phyloP scores from a whole-genome alignment of 37 sponge, comb jelly and placozoan genomes.

The Halisarca cf. caerulea region DNA sequence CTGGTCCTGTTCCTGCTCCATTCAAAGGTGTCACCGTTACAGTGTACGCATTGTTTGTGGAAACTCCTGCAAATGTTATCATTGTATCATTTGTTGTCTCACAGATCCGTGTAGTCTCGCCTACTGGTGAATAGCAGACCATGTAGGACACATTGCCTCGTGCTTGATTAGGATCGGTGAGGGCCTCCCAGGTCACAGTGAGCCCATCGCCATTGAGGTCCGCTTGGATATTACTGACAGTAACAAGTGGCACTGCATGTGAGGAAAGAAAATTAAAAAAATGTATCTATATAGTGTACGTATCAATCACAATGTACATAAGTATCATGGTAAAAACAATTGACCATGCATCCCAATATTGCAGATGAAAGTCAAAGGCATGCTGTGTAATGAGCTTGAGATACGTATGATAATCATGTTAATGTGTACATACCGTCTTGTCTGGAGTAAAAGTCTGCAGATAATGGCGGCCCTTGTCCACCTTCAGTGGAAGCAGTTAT shows the following conservation, averaged over 20 bases:
- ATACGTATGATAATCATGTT: too few relatives aligned
- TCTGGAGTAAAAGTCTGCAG: background rate
- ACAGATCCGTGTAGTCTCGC: background rate
- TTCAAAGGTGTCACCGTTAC: background rate
- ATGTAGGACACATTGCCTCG: background rate
- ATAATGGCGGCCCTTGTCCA: background rate
- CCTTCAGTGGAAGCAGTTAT: background rate
- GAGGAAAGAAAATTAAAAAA: too few relatives aligned
- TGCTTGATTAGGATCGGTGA: background rate
- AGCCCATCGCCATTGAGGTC: background rate
- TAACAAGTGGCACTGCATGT: too few relatives aligned
- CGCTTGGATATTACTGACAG: too few relatives aligned
- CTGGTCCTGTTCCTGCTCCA: slow-evolving; percentile 1
- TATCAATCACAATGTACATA: too few relatives aligned
- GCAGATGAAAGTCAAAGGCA: too few relatives aligned
- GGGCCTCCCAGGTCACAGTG: background rate
- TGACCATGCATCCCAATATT: too few relatives aligned
- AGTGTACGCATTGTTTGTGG: background rate
- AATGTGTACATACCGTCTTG: slow-evolving; percentile 6
- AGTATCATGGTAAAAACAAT: too few relatives aligned
- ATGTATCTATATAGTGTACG: too few relatives aligned
- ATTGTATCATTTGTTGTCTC: background rate
- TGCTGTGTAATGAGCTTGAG: too few relatives aligned
- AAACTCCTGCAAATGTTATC: background rate
- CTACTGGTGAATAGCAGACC: background rate